Evolutionary conservation across 2,113 vertebrate genomes (phyloP), one percentile per base, ranked within the genome.

Genomic region (Takifugu bimaculatus): DNA sequence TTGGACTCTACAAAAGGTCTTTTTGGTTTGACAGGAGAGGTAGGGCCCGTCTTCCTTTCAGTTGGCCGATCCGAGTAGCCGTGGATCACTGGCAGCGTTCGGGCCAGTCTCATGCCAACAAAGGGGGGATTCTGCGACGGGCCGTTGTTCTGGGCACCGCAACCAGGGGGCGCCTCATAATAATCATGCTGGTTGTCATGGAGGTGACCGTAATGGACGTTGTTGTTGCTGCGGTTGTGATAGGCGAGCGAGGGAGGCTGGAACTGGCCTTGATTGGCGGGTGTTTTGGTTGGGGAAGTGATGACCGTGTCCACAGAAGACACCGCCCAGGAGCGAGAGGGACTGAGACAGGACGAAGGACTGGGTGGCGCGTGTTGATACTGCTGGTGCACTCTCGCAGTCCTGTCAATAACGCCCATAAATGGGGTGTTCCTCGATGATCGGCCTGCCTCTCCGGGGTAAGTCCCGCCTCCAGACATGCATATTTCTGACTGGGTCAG

Each of bases 211-310:
- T 96, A 96, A 92, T 96, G 95, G 82, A 94, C 95, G 65, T 99
- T 99, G 93, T 98, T 99, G 93, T 99, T 99, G 91, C 94, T 98
- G 88, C 96, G 95, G 91, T 99, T 99, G 92, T 97, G 95, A 91
- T 95, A 97, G 84, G 96, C 96, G 65, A 98, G 94, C 90, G 81
- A 94, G 91, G 83, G 94, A 84, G 58, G 92, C 35, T 60, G 75
- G 3, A 65, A 67, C 57, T 92, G 94, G 61, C 58, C 68, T 9
- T 74, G 74, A 3, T 6, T 61, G 53, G 56, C 0, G 1, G 64
- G 72, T 68, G 89, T 88, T 61, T 92, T 94, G 72, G 92, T 91
- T 2, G 95, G 93, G 51, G 95, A 94, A 50, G 83, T 88, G 29
- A 99, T 90, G 32, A 99, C 92, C 0, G 93, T 95, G 86, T 99